Base-by-base conservation (phyloP, 2,888 invertebrate species). In the Drosophila koepferae region DNA sequence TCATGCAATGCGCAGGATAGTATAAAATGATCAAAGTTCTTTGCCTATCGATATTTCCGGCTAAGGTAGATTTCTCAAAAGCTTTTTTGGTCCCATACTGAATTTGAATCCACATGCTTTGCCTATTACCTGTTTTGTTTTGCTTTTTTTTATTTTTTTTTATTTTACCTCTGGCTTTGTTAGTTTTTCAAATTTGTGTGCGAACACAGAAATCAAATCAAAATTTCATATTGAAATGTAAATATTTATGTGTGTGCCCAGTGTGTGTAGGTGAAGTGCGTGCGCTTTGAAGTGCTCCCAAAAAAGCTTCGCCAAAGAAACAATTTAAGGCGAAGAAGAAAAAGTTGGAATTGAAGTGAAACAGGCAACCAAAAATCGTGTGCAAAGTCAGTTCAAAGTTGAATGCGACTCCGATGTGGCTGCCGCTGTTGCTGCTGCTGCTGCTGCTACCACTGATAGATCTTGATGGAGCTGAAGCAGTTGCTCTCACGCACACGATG, bases 151-250 rank as follows among this genome's bases (percentile, higher is more conserved):
- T 23, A 2, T 23, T 2, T 23, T 23, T 23, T 23, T 23, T 23
- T 23, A 23, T 4, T 28, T 28, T 78, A 44, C 54, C 66, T 58
- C 41, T 54, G 71, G 60, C 63, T 74, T 73, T 83, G 81, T 83
- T 81, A 60, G 74, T 53, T 83, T 72, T 82, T 60, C 12, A 67
- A 70, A 77, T 84, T 72, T 85, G 83, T 85, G 72, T 79, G 88
- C 88, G 63, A 68, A 80, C 80, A 68, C 63, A 80, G 66, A 81
- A 88, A 88, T 76, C 82, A 75, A 86, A 88, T 88, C 89, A 88
- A 88, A 83, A 80, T 86, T 88, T 88, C 82, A 64, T 81, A 88
- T 86, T 67, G 89, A 86, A 86, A 86, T 81, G 85, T 86, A 86
- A 86, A 86, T 88, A 86, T 86, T 86, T 86, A 83, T 87, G 28